These are phyloP conservation scores for Nannospalax galili DNA, from an alignment of 2,113 vertebrate species.

Conservation along the genomic window DNA sequence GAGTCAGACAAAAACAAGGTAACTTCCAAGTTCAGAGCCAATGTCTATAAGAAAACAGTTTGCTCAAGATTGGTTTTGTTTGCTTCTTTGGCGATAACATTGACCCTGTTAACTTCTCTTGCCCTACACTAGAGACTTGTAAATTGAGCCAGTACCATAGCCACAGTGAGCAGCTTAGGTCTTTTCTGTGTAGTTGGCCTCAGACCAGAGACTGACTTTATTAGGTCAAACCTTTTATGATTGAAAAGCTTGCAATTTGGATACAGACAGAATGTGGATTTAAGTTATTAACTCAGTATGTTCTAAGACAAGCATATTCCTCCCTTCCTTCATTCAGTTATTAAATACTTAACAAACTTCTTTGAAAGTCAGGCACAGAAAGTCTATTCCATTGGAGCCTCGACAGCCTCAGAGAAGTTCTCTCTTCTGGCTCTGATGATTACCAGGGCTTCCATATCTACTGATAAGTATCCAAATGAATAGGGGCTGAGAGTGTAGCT, in stretches of 20 bases:
- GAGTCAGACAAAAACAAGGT: constrained; percentile 97
- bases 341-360: neutral
- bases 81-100: neutral
- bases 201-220: neutral
- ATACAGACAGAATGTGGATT: neutral
- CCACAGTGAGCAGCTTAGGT: neutral
- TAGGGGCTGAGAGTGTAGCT: neutral
- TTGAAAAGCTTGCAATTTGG: neutral
- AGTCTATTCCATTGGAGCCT: neutral
- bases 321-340: neutral
- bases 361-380: neutral
- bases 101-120: constrained; percentile 26
- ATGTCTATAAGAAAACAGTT: neutral
- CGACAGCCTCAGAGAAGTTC: neutral
- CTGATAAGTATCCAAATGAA: neutral
- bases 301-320: neutral
- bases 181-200: neutral
- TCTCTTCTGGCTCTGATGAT: neutral
- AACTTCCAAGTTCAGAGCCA: neutral
- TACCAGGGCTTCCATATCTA: neutral
- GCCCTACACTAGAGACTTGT: neutral
- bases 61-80: constrained; percentile 7
- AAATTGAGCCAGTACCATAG: neutral
- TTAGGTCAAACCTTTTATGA: neutral
- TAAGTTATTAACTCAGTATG: neutral